Evolutionary conservation across 1,140 invertebrate species (phyloP).

Genomic region (Branchinecta lindahli): DNA sequence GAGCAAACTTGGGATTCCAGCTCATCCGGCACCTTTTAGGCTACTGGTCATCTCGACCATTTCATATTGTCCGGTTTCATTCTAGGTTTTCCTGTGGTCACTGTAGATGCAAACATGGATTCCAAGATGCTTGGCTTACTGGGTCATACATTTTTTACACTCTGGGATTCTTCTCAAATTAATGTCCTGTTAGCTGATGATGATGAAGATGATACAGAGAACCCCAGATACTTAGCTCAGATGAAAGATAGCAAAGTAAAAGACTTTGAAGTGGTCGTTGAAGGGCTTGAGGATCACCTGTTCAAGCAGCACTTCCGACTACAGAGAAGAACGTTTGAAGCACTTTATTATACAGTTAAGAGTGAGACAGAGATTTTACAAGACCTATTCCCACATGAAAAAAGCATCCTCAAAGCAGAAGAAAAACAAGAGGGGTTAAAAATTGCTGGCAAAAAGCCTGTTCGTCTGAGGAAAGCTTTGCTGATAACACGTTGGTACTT

Average conservation of each 20-base stretch:
- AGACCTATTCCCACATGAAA: not conserved
- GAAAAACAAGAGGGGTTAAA: not conserved
- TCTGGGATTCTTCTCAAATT: not conserved
- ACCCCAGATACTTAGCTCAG: not conserved
- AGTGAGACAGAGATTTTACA: not conserved
- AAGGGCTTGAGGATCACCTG: not conserved
- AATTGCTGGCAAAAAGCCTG: not conserved
- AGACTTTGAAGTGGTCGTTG: conserved; percentile 3
- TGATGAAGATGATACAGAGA: not conserved
- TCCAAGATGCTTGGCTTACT: conserved; percentile 4
- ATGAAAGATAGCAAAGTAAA: not conserved
- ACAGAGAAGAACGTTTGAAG: not conserved
- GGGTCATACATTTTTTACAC: not conserved
- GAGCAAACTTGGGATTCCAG: too few relatives aligned
- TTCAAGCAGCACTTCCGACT: conserved; percentile 5
- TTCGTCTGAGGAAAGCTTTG: not conserved
- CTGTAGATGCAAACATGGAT: not conserved
- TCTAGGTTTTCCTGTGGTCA: not conserved
- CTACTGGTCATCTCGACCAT: too few relatives aligned
- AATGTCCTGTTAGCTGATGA: not conserved
- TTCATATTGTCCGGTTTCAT: not conserved
- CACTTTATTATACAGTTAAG: not conserved
- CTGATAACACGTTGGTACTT: not conserved
- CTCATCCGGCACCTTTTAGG: too few relatives aligned
- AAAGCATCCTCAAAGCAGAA: not conserved